These are phyloP conservation scores for Labia minor DNA, from an alignment of 2,888 invertebrate species.

Conservation along the genomic window DNA sequence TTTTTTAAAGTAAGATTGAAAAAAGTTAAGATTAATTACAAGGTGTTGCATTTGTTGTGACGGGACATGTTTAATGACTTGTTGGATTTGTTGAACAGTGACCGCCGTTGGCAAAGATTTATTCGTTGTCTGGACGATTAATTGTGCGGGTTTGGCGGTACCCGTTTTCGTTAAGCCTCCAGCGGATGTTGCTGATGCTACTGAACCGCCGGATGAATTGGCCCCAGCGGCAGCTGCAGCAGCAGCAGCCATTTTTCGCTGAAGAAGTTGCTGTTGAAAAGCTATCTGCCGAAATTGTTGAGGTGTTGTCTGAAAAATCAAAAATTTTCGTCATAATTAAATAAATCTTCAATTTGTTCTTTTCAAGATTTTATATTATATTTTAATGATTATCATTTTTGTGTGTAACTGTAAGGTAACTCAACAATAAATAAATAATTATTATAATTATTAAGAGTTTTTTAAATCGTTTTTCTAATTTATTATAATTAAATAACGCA, in stretches of 20 bases:
- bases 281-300: constrained; percentile 56
- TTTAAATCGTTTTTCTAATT: too few species aligned
- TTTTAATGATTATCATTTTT: too few species aligned
- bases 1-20: neutral
- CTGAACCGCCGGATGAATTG: constrained; percentile 4
- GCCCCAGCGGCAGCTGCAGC: constrained; percentile 19
- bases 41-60: constrained; percentile 36
- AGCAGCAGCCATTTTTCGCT: constrained; percentile 43
- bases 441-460: too few species aligned
- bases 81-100: constrained; percentile 64
- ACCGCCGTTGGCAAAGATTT: constrained; percentile 51
- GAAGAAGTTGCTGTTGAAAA: constrained; percentile 39
- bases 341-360: constrained; percentile 26
- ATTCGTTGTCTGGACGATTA: constrained; percentile 56
- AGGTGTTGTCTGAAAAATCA: constrained; percentile 39
- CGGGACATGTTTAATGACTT: constrained; percentile 54
- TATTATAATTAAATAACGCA: too few species aligned
- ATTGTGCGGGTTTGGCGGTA: constrained; percentile 43
- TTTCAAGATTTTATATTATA: too few species aligned
- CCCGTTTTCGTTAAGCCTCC: constrained; percentile 19
- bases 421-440: too few species aligned
- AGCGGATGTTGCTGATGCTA: constrained; percentile 9
- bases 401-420: too few species aligned
- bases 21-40: constrained; percentile 14
- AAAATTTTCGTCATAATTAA: constrained; percentile 47